These are phyloP conservation scores for Rhinopomastus cyanomelas DNA, from an alignment of 2,113 vertebrate species.

Conservation along the genomic window DNA sequence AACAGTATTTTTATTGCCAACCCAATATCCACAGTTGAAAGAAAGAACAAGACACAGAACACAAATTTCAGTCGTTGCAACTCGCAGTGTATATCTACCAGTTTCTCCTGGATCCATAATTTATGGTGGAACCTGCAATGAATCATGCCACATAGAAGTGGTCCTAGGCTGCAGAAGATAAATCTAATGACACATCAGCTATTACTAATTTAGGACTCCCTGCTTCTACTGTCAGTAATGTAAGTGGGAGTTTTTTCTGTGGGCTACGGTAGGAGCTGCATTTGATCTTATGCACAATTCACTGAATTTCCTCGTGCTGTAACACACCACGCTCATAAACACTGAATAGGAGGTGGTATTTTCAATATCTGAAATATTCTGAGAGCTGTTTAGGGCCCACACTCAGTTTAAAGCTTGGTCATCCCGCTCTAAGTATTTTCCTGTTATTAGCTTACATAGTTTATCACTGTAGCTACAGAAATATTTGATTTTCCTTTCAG, in stretches of 20 bases:
- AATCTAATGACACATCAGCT: constrained; percentile 56
- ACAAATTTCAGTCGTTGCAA: not conserved
- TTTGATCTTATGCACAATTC: not conserved
- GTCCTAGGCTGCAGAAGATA: constrained; percentile 47
- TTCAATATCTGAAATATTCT: not conserved
- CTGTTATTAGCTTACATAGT: not conserved
- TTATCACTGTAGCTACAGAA: not conserved
- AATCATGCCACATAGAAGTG: constrained; percentile 31
- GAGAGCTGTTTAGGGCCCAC: not conserved
- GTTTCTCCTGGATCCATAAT: constrained; percentile 51
- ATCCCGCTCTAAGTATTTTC: not conserved
- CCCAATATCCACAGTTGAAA: not conserved
- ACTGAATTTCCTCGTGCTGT: not conserved
- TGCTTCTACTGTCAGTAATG: constrained; percentile 5
- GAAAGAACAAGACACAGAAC: not conserved
- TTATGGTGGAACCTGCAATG: constrained; percentile 30
- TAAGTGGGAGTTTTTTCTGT: not conserved
- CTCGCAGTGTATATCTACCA: not conserved
- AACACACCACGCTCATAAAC: not conserved
- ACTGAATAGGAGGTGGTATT: not conserved
- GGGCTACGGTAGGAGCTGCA: not conserved
- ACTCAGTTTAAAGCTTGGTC: not conserved
- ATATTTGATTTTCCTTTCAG: not conserved
- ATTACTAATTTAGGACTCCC: constrained; percentile 52
- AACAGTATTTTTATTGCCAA: not conserved